Conservation (phyloP, 2,113 vertebrate genomes). For the Equus przewalskii region DNA sequence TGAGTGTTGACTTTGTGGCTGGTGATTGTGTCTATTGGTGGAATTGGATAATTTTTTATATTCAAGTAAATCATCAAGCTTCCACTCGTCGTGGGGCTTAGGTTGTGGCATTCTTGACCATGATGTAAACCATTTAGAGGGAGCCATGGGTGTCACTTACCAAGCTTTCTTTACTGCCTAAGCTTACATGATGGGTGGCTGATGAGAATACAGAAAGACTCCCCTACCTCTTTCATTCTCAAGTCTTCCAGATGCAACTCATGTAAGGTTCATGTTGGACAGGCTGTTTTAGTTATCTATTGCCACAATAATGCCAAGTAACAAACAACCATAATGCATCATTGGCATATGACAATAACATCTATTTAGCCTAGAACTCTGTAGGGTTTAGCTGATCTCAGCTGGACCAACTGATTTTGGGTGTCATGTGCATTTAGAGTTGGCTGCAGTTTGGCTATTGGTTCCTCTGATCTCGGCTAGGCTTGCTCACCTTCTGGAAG, state of each 20-base stretch:
- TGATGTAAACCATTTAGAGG: not conserved
- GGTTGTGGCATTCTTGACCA: not conserved
- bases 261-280: not conserved
- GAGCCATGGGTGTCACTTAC: not conserved
- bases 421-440: not conserved
- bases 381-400: not conserved
- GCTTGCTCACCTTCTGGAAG: not conserved
- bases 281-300: not conserved
- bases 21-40: slow-evolving; percentile 20
- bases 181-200: not conserved
- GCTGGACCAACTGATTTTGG: not conserved
- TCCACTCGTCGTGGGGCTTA: not conserved
- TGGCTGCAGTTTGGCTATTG: not conserved
- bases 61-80: slow-evolving; percentile 53
- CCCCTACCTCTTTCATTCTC: not conserved
- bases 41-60: slow-evolving; percentile 58
- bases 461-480: not conserved
- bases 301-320: not conserved
- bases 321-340: not conserved
- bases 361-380: not conserved
- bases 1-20: slow-evolving; percentile 2
- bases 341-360: not conserved
- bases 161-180: not conserved
- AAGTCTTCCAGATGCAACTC: not conserved
- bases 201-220: not conserved